Percentiles rank a stretch among this genome's conserved stretches.
Evolutionary conservation across 2,113 vertebrate species (phyloP).

Genomic region (Oncorhynchus keta): DNA sequence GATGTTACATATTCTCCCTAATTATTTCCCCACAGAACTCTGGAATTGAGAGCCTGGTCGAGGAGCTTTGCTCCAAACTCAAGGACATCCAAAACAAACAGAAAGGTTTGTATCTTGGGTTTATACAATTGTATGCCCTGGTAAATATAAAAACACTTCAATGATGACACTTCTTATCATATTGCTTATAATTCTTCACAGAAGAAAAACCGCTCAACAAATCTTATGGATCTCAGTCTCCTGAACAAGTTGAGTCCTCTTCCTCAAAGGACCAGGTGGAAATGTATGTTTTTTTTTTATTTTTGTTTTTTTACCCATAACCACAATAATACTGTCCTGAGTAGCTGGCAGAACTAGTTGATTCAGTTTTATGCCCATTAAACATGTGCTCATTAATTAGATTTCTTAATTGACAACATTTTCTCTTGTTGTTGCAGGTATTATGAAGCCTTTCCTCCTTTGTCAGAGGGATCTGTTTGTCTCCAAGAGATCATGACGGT

Average conservation of each 20-base stretch:
- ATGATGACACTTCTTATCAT: background rate
- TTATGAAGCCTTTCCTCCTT: constrained; percentile 97
- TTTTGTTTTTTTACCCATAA: background rate
- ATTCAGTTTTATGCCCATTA: background rate
- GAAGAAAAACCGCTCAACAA: constrained; percentile 91
- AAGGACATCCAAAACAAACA: constrained; percentile 98
- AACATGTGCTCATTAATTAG: background rate
- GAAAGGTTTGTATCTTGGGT: constrained; percentile 78
- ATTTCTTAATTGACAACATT: background rate
- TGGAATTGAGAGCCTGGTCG: constrained; percentile 96
- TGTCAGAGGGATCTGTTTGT: constrained; percentile 97
- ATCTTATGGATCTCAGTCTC: constrained; percentile 88
- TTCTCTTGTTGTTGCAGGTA: constrained; percentile 78
- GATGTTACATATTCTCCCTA: background rate
- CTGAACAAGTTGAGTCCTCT: constrained; percentile 87
- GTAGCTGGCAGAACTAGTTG: background rate
- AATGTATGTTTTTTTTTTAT: constrained; percentile 82
- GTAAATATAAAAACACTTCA: background rate
- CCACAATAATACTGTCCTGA: background rate
- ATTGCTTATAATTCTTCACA: constrained; percentile 52
- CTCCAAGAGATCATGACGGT: constrained; percentile 98
- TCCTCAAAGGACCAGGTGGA: constrained; percentile 98
- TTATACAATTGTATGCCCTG: too few species aligned
- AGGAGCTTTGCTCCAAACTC: constrained; percentile 97
- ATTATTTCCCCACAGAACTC: constrained; percentile 79